phyloP scores from a whole-genome alignment of 2,888 invertebrate species.

The Hetaerina titia region DNA sequence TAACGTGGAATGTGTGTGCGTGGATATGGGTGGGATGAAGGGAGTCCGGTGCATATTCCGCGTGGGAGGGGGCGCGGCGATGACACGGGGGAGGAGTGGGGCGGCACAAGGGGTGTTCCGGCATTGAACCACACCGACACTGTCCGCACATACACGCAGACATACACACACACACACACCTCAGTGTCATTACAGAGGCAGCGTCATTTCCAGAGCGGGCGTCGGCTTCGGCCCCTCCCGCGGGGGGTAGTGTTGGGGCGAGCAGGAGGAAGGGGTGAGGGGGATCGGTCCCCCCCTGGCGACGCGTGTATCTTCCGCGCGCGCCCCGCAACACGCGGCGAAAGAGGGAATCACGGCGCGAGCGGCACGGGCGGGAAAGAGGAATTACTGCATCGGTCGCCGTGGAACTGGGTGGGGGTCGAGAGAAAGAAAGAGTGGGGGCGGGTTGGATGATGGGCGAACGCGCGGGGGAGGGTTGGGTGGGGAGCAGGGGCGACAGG shows the following conservation, averaged over 20 bases:
- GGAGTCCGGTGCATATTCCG: constrained; percentile 1
- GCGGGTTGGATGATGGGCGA: not conserved
- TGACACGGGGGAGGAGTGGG: not conserved
- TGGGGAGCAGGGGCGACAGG: not conserved
- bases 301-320: constrained; percentile 6
- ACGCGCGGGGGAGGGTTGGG: not conserved
- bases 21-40: not conserved
- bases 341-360: constrained; percentile 40
- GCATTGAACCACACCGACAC: constrained; percentile 50
- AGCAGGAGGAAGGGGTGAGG: not conserved
- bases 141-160: not conserved
- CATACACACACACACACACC: not conserved
- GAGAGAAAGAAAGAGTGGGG: not conserved
- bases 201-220: constrained; percentile 38
- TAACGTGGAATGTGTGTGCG: not conserved
- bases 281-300: not conserved
- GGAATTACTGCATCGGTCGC: constrained; percentile 45
- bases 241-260: not conserved
- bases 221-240: not conserved
- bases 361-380: not conserved
- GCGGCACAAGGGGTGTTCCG: not conserved
- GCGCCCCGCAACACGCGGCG: constrained; percentile 38
- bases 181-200: constrained; percentile 42
- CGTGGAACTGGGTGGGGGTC: not conserved
- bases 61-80: not conserved